Evolutionary conservation across 2,797 vertebrate species (phyloP).

Genomic region (Tachyglossus aculeatus): DNA sequence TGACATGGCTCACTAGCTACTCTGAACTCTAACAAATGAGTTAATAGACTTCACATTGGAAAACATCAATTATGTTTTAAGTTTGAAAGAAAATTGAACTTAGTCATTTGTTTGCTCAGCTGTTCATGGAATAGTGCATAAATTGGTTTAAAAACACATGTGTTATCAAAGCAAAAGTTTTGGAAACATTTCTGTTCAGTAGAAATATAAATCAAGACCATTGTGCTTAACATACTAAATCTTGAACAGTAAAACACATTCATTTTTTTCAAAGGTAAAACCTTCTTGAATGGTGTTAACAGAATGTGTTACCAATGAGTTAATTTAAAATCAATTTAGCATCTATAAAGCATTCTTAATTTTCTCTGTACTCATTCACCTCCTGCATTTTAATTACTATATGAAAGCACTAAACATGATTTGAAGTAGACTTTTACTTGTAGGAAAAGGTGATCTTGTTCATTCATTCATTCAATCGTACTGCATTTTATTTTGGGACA

Average conservation of each 20-base stretch:
- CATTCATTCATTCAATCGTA: too few species aligned
- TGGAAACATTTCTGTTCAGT: constrained; percentile 34
- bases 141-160: constrained; percentile 53
- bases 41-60: constrained; percentile 49
- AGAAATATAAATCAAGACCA: constrained; percentile 43
- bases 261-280: background rate
- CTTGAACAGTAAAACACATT: constrained; percentile 22
- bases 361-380: background rate
- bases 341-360: background rate
- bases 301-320: background rate
- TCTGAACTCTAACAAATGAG: constrained; percentile 36
- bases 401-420: background rate
- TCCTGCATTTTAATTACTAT: background rate
- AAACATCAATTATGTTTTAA: constrained; percentile 57
- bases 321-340: background rate
- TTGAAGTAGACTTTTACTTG: background rate
- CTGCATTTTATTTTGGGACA: too few species aligned
- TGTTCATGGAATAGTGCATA: constrained; percentile 59
- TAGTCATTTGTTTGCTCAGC: constrained; percentile 66
- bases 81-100: constrained; percentile 66
- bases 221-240: background rate
- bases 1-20: constrained; percentile 10
- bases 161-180: constrained; percentile 47
- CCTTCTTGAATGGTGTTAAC: background rate
- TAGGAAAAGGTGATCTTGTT: too few species aligned